These are phyloP conservation scores for Grallaria varia DNA, from an alignment of 2,113 vertebrate species.

Conservation along the genomic window DNA sequence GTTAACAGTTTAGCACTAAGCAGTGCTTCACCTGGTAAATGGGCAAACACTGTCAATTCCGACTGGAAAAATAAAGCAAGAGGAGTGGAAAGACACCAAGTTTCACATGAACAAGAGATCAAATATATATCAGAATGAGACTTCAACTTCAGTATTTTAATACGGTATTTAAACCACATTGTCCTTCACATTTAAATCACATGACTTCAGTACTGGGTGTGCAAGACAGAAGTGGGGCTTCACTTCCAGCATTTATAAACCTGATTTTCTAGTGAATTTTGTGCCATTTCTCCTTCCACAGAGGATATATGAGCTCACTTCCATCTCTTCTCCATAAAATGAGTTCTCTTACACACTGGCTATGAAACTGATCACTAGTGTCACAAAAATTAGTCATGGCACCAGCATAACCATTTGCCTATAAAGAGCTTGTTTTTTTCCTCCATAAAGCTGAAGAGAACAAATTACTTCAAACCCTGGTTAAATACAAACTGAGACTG, in stretches of 20 bases:
- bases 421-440: background rate
- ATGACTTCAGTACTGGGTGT: background rate
- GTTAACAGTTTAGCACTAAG: background rate
- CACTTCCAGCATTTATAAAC: background rate
- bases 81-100: background rate
- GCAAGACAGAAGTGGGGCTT: background rate
- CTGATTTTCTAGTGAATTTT: background rate
- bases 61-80: background rate
- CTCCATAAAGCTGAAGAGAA: background rate
- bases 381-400: background rate
- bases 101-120: background rate
- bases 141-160: background rate
- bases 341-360: background rate
- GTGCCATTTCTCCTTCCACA: background rate
- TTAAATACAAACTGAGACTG: background rate
- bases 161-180: background rate
- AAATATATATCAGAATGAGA: background rate
- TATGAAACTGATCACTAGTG: background rate
- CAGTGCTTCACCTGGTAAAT: background rate
- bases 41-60: background rate
- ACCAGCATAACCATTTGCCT: background rate
- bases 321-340: background rate
- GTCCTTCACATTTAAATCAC: accelerated
- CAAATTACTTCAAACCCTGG: background rate
- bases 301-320: accelerated